Evolutionary conservation across 1,140 invertebrate genomes (phyloP).

Genomic region (Maniola jurtina): DNA sequence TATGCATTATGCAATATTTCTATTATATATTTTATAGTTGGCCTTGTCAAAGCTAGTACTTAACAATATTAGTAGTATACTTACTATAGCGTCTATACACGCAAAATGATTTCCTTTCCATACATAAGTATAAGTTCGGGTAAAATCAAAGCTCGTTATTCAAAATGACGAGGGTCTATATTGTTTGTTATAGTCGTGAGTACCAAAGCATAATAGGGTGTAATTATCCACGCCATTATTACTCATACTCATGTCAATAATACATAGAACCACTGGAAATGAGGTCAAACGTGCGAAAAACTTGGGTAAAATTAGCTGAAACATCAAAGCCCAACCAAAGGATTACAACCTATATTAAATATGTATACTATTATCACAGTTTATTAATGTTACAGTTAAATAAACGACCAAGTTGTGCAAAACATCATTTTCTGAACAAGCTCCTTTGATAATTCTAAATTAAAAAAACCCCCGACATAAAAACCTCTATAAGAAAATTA

Average conservation of each 20-base stretch:
- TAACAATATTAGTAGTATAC: too few species aligned
- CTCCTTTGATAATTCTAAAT: too few species aligned
- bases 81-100: too few species aligned
- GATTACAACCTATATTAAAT: not conserved
- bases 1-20: too few species aligned
- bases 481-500: too few species aligned
- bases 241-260: constrained; percentile 12
- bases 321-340: not conserved
- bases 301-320: constrained; percentile 11
- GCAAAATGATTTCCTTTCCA: not conserved
- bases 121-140: not conserved
- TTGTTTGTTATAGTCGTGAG: constrained; percentile 20
- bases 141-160: constrained; percentile 16
- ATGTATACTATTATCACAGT: too few species aligned
- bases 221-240: constrained; percentile 27
- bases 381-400: too few species aligned
- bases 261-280: constrained; percentile 23
- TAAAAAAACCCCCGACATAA: too few species aligned
- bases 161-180: constrained; percentile 18
- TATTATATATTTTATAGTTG: too few species aligned
- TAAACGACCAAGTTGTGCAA: too few species aligned
- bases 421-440: too few species aligned
- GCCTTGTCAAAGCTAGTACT: too few species aligned
- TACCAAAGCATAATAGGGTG: constrained; percentile 23
- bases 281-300: constrained; percentile 25